Conservation (phyloP, 1,140 invertebrate species). For the Sarcophaga peregrina region DNA sequence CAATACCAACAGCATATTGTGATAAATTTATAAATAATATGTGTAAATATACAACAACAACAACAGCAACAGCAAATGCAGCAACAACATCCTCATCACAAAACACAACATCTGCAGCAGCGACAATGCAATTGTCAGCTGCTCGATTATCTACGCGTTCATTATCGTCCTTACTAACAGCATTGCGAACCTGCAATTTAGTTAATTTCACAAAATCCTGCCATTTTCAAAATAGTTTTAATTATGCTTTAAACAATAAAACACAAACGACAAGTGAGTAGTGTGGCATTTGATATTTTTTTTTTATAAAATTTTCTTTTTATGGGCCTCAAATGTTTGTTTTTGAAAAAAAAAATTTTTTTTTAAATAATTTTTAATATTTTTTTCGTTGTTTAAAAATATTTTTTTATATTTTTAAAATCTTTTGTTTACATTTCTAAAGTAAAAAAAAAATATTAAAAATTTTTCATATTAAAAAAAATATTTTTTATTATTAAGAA, state of each 20-base stretch:
- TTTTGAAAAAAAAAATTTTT: too few relatives aligned
- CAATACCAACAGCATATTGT: slow-evolving; percentile 20
- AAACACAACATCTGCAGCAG: neutral
- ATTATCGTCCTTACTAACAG: neutral
- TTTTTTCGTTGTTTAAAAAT: too few relatives aligned
- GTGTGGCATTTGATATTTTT: neutral
- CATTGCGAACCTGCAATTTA: neutral
- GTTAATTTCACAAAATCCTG: slow-evolving; percentile 34
- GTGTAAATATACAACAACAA: neutral
- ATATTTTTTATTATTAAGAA: too few relatives aligned
- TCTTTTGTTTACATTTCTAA: too few relatives aligned
- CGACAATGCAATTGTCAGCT: neutral
- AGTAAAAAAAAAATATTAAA: too few relatives aligned
- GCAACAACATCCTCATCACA: neutral
- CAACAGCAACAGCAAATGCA: neutral
- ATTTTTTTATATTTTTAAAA: too few relatives aligned
- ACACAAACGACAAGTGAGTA: slow-evolving; percentile 35
- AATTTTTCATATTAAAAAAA: too few relatives aligned
- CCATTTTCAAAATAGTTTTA: slow-evolving; percentile 16
- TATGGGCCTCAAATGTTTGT: too few relatives aligned
- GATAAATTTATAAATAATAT: neutral
- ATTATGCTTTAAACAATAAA: slow-evolving; percentile 7
- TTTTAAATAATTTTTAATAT: too few relatives aligned
- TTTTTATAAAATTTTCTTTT: neutral
- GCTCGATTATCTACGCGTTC: neutral